Base-by-base conservation (phyloP, 2,797 vertebrate genomes). In the Hapalemur alaotrensis region DNA sequence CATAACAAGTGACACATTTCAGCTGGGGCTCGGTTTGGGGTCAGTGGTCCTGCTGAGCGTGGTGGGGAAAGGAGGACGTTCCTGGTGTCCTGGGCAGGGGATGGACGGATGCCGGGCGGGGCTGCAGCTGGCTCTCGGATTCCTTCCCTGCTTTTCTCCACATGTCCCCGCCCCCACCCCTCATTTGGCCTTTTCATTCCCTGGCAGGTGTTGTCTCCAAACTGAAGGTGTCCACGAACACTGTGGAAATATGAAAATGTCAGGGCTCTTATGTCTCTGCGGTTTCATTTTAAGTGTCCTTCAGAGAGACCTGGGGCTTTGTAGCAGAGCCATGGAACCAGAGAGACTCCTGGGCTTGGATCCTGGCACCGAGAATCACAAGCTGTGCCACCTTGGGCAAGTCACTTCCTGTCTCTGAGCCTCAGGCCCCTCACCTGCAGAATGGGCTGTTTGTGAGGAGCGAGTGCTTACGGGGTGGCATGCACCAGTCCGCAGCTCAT, bases 181-280 rank as follows among this genome's bases (percentile, higher is more conserved):
- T 5, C 15, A 0, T 2, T 7, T 83, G 93, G 4, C n/a, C 75
- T 96, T 96, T 89, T 78, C 86, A 35, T 89, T 86, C 92, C 67
- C 63, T 86, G 82, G 59, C 92, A 81, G 86, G 67, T 59, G 43
- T 61, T 78, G 23, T 52, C 65, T 91, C 90, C 0, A 0, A 90
- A 72, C 61, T 30, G 78, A 79, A 95, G 94, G 32, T 90, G 80
- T 76, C 46, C 25, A 18, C 0, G 8, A 91, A 46, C 17, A 52
- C 81, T 22, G 59, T 5, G 1, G 50, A 89, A 30, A 69, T 75
- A 65, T 52, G 69, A 63, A 96, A 97, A 96, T 82, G 94, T 85
- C 95, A 96, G n/a, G 35, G 11, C 92, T 95, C 67, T 57, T 72
- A 38, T 72, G 79, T 92, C 81, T 52, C 61, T 7, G 17, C 22